Conservation (phyloP, 2,113 vertebrate species). For the Antechinus flavipes region DNA sequence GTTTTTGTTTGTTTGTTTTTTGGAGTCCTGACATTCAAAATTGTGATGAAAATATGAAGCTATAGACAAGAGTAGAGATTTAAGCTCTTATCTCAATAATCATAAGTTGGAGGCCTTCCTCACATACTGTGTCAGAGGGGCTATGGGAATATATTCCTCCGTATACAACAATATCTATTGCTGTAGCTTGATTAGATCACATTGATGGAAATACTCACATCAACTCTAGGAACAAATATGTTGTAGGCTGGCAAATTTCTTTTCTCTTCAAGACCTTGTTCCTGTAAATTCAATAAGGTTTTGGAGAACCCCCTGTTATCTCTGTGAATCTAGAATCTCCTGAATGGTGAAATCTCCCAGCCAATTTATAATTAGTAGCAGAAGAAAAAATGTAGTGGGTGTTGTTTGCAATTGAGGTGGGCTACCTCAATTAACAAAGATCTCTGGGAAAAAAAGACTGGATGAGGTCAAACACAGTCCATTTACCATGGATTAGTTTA, state of each 20-base stretch:
- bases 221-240: not conserved
- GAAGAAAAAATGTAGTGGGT: not conserved
- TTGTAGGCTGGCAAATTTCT: not conserved
- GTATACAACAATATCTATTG: not conserved
- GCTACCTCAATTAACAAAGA: not conserved
- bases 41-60: not conserved
- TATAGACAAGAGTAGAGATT: not conserved
- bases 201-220: not conserved
- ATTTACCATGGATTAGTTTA: not conserved
- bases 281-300: not conserved
- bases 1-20: not conserved
- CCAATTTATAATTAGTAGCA: not conserved
- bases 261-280: not conserved
- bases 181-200: not conserved
- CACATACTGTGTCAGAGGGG: not conserved
- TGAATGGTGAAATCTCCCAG: not conserved
- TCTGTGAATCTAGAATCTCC: not conserved
- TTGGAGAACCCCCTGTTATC: not conserved
- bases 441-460: not conserved
- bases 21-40: not conserved
- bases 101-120: not conserved
- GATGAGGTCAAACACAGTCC: not conserved
- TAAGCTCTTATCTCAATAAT: not conserved
- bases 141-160: not conserved
- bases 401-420: not conserved